Evolutionary conservation across 2,888 invertebrate genomes (phyloP).

Genomic region (Nasonia oneida): DNA sequence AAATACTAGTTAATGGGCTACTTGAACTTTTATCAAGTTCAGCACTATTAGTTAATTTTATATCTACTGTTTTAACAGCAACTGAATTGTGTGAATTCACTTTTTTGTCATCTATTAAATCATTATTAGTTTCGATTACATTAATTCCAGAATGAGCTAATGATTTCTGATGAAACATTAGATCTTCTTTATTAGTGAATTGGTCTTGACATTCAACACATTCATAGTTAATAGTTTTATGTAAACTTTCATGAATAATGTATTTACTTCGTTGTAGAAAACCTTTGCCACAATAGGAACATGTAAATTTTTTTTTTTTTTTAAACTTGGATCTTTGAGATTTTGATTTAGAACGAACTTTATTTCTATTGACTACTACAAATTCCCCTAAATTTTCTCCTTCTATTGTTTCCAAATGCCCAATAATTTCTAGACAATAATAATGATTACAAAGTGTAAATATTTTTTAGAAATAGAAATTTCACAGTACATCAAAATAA

Average conservation of each 20-base stretch:
- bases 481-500: conserved; percentile 27
- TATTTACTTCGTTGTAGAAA: conserved; percentile 81
- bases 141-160: conserved; percentile 81
- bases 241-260: conserved; percentile 80
- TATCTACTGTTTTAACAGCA: not conserved
- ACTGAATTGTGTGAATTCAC: not conserved
- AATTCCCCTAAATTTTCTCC: conserved; percentile 83
- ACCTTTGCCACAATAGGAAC: conserved; percentile 80
- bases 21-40: conserved; percentile 32
- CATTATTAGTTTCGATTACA: conserved; percentile 74
- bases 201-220: conserved; percentile 81
- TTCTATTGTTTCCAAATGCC: conserved; percentile 84
- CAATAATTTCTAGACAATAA: conserved; percentile 81
- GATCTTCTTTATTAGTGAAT: conserved; percentile 80
- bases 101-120: conserved; percentile 42
- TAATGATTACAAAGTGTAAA: not conserved
- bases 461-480: not conserved
- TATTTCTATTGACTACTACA: conserved; percentile 82
- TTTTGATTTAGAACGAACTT: conserved; percentile 82
- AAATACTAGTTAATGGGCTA: not conserved
- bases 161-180: conserved; percentile 82
- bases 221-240: conserved; percentile 83
- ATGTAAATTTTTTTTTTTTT: conserved; percentile 79
- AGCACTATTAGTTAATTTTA: conserved; percentile 64
- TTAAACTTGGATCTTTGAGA: conserved; percentile 65